Conservation (phyloP, 2,113 vertebrate genomes). For the Oceanodroma tethys region DNA sequence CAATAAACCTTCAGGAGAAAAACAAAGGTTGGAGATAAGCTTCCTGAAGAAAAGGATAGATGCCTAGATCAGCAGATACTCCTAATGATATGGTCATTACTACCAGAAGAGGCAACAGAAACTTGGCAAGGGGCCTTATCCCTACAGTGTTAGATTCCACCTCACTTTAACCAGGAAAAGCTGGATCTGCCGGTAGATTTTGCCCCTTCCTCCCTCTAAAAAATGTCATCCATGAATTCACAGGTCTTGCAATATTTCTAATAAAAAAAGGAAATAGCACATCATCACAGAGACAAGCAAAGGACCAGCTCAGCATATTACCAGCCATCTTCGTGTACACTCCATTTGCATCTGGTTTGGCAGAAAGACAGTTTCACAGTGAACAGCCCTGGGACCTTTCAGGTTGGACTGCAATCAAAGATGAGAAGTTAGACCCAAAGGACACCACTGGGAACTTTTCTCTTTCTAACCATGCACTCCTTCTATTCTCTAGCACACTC, state of each 20-base stretch:
- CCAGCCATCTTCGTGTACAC: not conserved
- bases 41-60: not conserved
- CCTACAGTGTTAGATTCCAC: not conserved
- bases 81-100: not conserved
- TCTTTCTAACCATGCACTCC: not conserved
- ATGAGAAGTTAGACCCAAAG: not conserved
- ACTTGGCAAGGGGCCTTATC: not conserved
- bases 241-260: not conserved
- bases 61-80: not conserved
- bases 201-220: not conserved
- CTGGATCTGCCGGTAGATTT: not conserved
- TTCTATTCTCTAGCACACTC: not conserved
- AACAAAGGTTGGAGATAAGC: not conserved
- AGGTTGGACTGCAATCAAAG: not conserved
- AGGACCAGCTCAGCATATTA: not conserved
- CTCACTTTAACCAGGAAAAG: not conserved
- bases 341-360: not conserved
- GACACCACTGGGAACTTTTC: not conserved
- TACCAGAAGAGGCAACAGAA: not conserved
- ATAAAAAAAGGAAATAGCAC: not conserved
- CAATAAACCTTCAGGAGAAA: not conserved
- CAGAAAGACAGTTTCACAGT: not conserved
- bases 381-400: not conserved
- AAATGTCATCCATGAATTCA: not conserved
- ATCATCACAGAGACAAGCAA: not conserved